Evolutionary conservation across 1,140 invertebrate genomes (phyloP), one percentile per base, ranked within the genome.

Genomic region (Cydia pomonella): DNA sequence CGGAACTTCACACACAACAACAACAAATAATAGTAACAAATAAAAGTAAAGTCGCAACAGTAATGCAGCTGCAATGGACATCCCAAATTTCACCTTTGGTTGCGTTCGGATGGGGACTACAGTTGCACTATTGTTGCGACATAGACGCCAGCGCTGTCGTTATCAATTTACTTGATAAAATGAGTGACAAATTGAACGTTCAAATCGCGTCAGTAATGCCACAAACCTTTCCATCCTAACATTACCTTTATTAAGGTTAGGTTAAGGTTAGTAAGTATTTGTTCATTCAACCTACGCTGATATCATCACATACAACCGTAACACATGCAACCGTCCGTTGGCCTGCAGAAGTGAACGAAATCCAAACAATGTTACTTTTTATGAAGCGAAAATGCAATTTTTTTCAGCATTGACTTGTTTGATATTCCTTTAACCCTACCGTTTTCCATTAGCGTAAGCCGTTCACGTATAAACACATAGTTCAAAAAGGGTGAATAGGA

Each of bases 381-480:
- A 6, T 18, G 9, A n/a, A 7, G 50, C 0, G 6, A 59, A 23
- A 21, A 23, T 59, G 5, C 18, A 59, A 3, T 18, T 18, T 50
- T 50, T 59, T 59, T 23, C 16, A 18, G 5, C 53, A 59, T 59
- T 1, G 12, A 59, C 53, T 23, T 59, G 53, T 59, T 59, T 59
- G 7, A 59, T 23, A 59, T 59, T 21, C 23, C 53, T 59, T 33
- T 33, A 69, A 33, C 64, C 27, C 27, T 29, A 16, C 23, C 64
- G 27, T 18, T 33, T 69, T 69, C 64, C 64, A 69, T 33, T 69
- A 69, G 18, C 27, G 27, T n/a, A 18, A 33, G 7, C 64, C 33
- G 63, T 33, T 33, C n/a, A 33, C 64, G 27, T 69, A 69, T 64
- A 64, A 64, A 64, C 27, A 69, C 27, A 69, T 69, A 69, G 64